These are phyloP conservation scores for Margarornis squamiger DNA, from an alignment of 2,797 vertebrate genomes.

Conservation along the genomic window DNA sequence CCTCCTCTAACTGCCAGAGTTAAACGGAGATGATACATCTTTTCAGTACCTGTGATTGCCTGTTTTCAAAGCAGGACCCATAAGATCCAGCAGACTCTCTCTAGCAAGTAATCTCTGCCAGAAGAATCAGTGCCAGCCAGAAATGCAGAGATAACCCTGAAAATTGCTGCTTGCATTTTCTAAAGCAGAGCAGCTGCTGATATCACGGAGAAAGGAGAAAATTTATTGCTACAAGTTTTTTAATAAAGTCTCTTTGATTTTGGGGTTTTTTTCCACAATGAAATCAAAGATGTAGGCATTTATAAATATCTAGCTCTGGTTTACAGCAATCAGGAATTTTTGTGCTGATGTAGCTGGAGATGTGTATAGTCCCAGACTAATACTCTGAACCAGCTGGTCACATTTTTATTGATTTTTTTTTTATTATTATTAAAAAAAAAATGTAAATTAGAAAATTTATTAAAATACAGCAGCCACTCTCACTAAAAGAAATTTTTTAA, in stretches of 20 bases:
- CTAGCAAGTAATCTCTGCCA: neutral
- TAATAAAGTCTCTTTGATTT: neutral
- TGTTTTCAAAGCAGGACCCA: slow-evolving; percentile 3
- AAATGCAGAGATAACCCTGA: neutral
- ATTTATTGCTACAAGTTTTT: neutral
- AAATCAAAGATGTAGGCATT: neutral
- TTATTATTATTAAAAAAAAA: neutral
- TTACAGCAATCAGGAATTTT: neutral
- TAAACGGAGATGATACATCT: neutral
- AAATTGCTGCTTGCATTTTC: neutral
- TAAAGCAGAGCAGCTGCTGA: neutral
- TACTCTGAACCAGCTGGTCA: neutral
- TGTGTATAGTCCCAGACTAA: accelerated
- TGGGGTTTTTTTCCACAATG: neutral
- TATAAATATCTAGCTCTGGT: neutral
- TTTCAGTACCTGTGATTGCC: slow-evolving; percentile 23
- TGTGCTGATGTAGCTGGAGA: neutral
- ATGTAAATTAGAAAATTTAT: neutral
- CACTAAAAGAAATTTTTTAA: neutral
- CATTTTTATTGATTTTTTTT: neutral
- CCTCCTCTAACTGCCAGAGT: slow-evolving; percentile 7
- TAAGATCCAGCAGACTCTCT: neutral
- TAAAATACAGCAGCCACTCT: neutral
- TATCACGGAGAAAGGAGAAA: neutral
- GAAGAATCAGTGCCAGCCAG: neutral